A percentile compares a stretch with the other conserved stretches of the same genome.
Conservation (phyloP, 2,797 vertebrate species). For the Rhinatrema bivittatum region DNA sequence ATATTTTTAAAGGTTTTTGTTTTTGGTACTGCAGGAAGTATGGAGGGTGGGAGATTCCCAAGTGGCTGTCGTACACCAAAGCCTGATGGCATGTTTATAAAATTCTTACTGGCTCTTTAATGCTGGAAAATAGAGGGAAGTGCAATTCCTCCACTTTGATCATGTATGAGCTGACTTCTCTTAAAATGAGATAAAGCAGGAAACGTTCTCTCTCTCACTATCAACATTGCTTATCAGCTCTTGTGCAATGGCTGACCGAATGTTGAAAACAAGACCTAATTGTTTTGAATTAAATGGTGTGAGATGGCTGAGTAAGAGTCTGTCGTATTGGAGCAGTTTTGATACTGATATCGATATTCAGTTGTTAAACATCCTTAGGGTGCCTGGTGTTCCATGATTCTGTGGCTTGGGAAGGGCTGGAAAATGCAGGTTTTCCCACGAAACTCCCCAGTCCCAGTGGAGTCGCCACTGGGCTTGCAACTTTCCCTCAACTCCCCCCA, state of each 20-base stretch:
- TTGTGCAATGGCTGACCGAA: not conserved
- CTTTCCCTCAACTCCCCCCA: too few species aligned
- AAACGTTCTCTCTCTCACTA: not conserved
- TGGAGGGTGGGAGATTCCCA: constrained; percentile 26
- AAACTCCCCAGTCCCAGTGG: too few species aligned
- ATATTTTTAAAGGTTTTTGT: constrained; percentile 41
- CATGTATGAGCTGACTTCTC: not conserved
- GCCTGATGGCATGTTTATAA: constrained; percentile 7
- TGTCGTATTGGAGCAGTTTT: too few species aligned
- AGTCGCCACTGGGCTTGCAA: too few species aligned
- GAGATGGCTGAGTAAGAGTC: too few species aligned
- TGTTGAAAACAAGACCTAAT: too few species aligned
- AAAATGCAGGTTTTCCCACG: too few species aligned
- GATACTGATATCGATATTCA: too few species aligned
- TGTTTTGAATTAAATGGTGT: too few species aligned
- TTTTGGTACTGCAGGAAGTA: constrained; percentile 32
- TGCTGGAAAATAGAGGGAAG: constrained; percentile 9
- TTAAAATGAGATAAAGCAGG: not conserved
- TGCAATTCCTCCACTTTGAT: constrained; percentile 12
- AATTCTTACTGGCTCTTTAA: constrained; percentile 18
- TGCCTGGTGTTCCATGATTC: too few species aligned
- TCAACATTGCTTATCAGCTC: not conserved
- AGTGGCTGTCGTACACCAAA: constrained; percentile 10
- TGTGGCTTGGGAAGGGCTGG: too few species aligned
- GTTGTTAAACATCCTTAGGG: too few species aligned